phyloP scores from a whole-genome alignment of 2,797 vertebrate genomes.

The Champsocephalus esox region DNA sequence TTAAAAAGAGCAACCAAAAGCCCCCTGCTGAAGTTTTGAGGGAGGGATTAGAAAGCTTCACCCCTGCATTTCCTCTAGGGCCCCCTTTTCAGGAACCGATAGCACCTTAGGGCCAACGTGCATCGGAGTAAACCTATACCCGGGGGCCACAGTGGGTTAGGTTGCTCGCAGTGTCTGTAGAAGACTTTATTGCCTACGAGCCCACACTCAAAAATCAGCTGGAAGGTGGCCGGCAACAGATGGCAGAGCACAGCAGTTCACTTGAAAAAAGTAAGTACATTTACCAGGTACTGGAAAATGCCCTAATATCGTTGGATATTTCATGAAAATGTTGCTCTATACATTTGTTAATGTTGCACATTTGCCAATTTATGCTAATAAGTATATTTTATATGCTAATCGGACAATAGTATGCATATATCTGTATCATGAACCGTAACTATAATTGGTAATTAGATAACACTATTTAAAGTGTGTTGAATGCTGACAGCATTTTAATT shows the following conservation, averaged over 20 bases:
- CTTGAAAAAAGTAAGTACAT: constrained; percentile 68
- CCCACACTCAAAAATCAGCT: constrained; percentile 60
- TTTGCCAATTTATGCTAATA: not conserved
- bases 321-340: not conserved
- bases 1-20: constrained; percentile 58
- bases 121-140: constrained; percentile 77
- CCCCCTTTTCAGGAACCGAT: constrained; percentile 65
- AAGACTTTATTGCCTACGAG: constrained; percentile 69
- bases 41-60: constrained; percentile 71
- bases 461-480: not conserved
- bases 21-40: constrained; percentile 53
- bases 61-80: constrained; percentile 39
- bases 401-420: not conserved
- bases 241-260: constrained; percentile 45
- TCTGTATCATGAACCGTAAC: not conserved
- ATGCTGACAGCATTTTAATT: not conserved
- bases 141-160: constrained; percentile 49
- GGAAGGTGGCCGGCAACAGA: constrained; percentile 54
- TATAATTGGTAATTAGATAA: not conserved
- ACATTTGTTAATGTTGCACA: not conserved
- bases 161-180: constrained; percentile 61
- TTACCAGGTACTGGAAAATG: not conserved
- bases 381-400: not conserved
- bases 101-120: constrained; percentile 56
- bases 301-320: not conserved